phyloP scores from a whole-genome alignment of 2,113 vertebrate species.

The Oncorhynchus clarkii region DNA sequence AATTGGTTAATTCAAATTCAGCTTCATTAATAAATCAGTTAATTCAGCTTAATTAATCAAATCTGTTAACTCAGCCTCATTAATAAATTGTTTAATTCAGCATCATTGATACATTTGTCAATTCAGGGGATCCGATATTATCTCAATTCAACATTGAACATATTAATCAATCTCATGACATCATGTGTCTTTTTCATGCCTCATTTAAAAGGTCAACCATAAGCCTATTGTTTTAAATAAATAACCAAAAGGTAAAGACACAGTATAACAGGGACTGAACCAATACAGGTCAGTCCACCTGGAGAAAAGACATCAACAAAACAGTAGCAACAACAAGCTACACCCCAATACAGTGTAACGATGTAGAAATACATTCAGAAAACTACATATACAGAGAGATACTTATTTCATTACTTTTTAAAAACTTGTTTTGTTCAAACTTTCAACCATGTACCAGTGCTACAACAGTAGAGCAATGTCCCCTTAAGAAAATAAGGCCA shows the following conservation, averaged over 20 bases:
- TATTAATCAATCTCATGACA: conserved; percentile 27
- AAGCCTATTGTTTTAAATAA: conserved; percentile 27
- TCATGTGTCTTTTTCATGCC: conserved; percentile 39
- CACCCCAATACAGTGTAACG: conserved; percentile 47
- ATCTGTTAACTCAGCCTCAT: neutral
- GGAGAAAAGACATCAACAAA: conserved; percentile 38
- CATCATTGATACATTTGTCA: too few species aligned
- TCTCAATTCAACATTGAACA: too few species aligned
- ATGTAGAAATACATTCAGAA: conserved; percentile 73
- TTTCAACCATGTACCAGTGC: conserved; percentile 56
- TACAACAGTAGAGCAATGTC: conserved; percentile 61
- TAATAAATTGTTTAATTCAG: neutral
- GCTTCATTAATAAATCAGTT: too few species aligned
- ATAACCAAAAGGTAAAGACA: conserved; percentile 16
- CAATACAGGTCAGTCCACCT: conserved; percentile 23
- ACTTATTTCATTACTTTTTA: conserved; percentile 34
- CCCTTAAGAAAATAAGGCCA: conserved; percentile 69
- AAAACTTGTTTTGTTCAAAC: conserved; percentile 41
- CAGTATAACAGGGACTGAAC: conserved; percentile 23
- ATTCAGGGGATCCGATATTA: too few species aligned
- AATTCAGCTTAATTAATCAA: too few species aligned
- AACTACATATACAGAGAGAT: conserved; percentile 70
- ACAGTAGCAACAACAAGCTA: conserved; percentile 42
- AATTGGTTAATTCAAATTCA: too few species aligned
- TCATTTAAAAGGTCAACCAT: conserved; percentile 22